Evolutionary conservation across 1,140 invertebrate species (phyloP), one percentile per base, ranked within the genome.

Genomic region (Grapholita molesta): DNA sequence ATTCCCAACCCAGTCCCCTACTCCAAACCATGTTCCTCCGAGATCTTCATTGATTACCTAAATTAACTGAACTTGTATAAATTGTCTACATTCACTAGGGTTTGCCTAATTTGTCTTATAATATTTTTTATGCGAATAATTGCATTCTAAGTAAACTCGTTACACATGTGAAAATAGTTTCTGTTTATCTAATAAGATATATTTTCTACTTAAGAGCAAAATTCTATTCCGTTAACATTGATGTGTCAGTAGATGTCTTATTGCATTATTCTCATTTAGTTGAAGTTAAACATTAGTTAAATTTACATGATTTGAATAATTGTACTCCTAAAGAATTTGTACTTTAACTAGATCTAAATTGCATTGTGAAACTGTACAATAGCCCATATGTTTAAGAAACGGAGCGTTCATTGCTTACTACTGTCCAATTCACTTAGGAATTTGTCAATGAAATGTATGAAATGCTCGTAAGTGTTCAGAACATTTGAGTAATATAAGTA

Each of bases 331-430:
- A 88, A 90, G 77, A 86, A 86, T 89, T 90, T 89, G 87, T 91
- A 91, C 87, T 91, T 90, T 91, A 90, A 91, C 85, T 90, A 91
- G 88, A 84, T 85, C 83, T 91, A 90, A 90, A 91, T 90, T 89
- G 73, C 85, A 90, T 88, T 90, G 88, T 90, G 83, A 88, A 91
- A 87, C 76, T 90, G 82, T 89, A 86, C 85, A 89, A 91, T 90
- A 91, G 88, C 82, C n/a, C 86, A 88, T 88, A 84, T 79, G 70
- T 82, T 86, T 89, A 87, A 84, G 82, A 83, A 80, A 86, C 82
- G 89, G 84, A 90, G 87, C 85, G 83, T 88, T 84, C 77, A 75
- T 83, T 83, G 82, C 83, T 88, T 79, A 74, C 72, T 70, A 81
- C 76, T 83, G 72, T 85, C 77, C 75, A 73, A 73, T 83, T 84